Conservation (phyloP, 2,113 vertebrate species). For the Microtus richardsoni region DNA sequence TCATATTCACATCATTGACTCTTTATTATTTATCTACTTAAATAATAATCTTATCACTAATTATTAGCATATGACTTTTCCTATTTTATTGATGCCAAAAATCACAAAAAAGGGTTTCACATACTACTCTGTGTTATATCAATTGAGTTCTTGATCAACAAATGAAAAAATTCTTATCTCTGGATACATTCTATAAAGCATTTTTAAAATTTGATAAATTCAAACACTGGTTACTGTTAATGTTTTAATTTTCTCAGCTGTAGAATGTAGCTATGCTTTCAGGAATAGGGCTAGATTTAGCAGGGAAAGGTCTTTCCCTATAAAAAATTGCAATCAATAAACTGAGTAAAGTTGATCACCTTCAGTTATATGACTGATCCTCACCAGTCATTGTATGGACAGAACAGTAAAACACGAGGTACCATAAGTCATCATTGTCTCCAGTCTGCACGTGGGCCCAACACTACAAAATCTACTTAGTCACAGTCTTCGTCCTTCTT, state of each 20-base stretch:
- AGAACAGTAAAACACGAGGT: background rate
- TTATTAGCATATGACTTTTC: background rate
- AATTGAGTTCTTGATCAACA: background rate
- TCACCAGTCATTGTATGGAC: background rate
- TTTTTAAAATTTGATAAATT: background rate
- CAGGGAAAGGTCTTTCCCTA: background rate
- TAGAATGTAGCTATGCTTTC: background rate
- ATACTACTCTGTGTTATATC: background rate
- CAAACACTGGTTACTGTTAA: background rate
- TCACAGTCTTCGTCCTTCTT: background rate
- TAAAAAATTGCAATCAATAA: background rate
- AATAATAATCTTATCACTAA: background rate
- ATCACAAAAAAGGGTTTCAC: background rate
- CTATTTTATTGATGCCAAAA: background rate
- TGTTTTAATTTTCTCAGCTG: background rate
- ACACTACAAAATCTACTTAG: background rate
- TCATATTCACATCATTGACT: background rate
- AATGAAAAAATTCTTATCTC: background rate
- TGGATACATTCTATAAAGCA: background rate
- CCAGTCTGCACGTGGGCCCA: background rate
- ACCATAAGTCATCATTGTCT: background rate
- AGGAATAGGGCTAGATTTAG: background rate
- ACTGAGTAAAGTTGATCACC: background rate
- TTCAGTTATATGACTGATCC: accelerated
- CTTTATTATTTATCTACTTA: background rate